phyloP scores from a whole-genome alignment of 2,888 invertebrate species.

The Agrochola macilenta region DNA sequence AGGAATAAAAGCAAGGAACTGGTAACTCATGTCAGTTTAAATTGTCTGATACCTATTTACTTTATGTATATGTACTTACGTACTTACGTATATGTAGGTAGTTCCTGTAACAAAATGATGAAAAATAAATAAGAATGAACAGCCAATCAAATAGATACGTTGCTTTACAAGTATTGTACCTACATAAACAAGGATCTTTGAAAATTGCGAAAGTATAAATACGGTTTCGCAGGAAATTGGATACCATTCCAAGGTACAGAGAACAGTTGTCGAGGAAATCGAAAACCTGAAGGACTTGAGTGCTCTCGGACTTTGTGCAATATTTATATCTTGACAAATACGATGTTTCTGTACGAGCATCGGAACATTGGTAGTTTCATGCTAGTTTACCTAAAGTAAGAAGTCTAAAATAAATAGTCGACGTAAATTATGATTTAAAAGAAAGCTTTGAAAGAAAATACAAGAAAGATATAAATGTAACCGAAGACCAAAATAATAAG shows the following conservation, averaged over 20 bases:
- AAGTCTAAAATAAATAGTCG: background rate
- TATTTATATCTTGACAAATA: constrained; percentile 38
- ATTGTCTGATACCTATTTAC: background rate
- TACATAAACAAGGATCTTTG: constrained; percentile 46
- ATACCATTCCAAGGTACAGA: constrained; percentile 72
- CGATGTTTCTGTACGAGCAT: constrained; percentile 6
- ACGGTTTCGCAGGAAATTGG: constrained; percentile 79
- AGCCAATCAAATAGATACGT: constrained; percentile 42
- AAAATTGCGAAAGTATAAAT: constrained; percentile 76
- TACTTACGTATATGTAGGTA: no score
- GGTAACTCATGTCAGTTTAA: background rate
- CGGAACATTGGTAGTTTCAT: background rate
- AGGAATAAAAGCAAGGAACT: background rate
- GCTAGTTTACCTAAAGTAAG: background rate
- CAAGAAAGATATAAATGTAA: constrained; percentile 33
- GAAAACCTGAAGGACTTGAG: constrained; percentile 66
- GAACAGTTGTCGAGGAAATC: constrained; percentile 77
- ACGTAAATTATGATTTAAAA: constrained; percentile 5
- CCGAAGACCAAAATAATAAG: constrained; percentile 17
- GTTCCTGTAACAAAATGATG: constrained; percentile 15
- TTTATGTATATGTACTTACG: background rate
- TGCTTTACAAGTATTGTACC: constrained; percentile 42
- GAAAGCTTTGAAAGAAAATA: constrained; percentile 25
- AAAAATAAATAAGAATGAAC: constrained; percentile 8
- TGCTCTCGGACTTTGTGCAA: constrained; percentile 31